A percentile compares a stretch with the other conserved stretches of the same genome.
Conservation (phyloP, 2,888 invertebrate genomes). For the Dynastes hyllus region DNA sequence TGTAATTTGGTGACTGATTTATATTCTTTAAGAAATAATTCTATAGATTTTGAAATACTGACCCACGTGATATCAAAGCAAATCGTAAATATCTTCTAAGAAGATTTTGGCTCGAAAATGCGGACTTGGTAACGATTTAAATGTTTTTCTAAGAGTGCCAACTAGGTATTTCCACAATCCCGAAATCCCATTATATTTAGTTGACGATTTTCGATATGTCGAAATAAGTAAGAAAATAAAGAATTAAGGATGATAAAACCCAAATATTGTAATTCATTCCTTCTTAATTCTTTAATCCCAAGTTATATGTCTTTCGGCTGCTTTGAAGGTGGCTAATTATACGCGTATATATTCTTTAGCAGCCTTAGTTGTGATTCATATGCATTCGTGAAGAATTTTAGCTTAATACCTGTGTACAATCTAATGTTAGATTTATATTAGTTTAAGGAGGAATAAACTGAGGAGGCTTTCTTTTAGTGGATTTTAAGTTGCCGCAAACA, state of each 20-base stretch:
- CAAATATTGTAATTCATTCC: too few species aligned
- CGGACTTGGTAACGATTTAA: neutral
- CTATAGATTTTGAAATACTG: conserved; percentile 12
- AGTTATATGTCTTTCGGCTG: too few species aligned
- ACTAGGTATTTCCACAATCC: neutral
- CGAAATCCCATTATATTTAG: neutral
- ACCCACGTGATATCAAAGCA: neutral
- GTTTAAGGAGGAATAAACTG: conserved; percentile 34
- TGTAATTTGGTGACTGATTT: conserved; percentile 15
- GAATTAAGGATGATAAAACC: too few species aligned
- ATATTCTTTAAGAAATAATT: neutral
- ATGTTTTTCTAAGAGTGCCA: conserved; percentile 4
- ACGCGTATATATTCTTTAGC: too few species aligned
- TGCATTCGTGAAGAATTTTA: too few species aligned
- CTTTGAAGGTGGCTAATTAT: too few species aligned
- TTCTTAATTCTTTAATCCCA: too few species aligned
- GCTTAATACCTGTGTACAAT: neutral
- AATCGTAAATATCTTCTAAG: neutral
- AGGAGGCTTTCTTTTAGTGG: conserved; percentile 33
- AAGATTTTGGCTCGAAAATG: neutral
- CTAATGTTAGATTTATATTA: conserved; percentile 29
- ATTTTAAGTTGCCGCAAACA: conserved; percentile 52
- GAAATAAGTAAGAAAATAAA: neutral
- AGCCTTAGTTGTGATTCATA: too few species aligned
- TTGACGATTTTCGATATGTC: neutral